These are phyloP conservation scores for Xenopus tropicalis DNA, from an alignment of 2,113 vertebrate genomes.

Conservation along the genomic window DNA sequence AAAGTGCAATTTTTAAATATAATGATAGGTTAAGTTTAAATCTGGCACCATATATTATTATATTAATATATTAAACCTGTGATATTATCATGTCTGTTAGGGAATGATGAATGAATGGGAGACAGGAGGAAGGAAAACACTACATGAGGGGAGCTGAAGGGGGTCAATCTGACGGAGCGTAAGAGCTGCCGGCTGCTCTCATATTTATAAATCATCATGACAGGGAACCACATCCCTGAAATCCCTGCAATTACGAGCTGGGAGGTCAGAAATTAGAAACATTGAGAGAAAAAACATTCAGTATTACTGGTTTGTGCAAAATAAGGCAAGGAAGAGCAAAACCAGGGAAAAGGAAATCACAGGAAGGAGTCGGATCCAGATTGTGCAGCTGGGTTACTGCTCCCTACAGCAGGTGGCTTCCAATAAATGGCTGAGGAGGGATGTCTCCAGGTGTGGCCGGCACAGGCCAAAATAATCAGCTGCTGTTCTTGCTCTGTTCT, in stretches of 20 bases:
- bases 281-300: too few relatives aligned
- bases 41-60: neutral
- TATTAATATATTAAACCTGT: neutral
- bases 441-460: neutral
- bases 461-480: slow-evolving; percentile 14
- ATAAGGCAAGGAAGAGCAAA: too few relatives aligned
- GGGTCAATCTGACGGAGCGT: too few relatives aligned
- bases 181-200: too few relatives aligned
- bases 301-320: too few relatives aligned
- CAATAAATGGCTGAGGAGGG: neutral
- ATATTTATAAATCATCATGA: too few relatives aligned
- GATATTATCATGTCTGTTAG: neutral
- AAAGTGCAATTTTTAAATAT: neutral
- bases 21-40: too few relatives aligned
- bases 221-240: too few relatives aligned
- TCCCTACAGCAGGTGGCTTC: slow-evolving; percentile 13
- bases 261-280: too few relatives aligned
- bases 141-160: too few relatives aligned
- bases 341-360: too few relatives aligned
- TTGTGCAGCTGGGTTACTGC: slow-evolving; percentile 8
- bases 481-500: slow-evolving; percentile 11
- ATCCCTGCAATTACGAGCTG: too few relatives aligned
- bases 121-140: neutral
- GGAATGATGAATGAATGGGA: neutral
- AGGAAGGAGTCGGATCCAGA: slow-evolving; percentile 29